phyloP scores from a whole-genome alignment of 2,113 vertebrate genomes.

The Danionella cerebrum region DNA sequence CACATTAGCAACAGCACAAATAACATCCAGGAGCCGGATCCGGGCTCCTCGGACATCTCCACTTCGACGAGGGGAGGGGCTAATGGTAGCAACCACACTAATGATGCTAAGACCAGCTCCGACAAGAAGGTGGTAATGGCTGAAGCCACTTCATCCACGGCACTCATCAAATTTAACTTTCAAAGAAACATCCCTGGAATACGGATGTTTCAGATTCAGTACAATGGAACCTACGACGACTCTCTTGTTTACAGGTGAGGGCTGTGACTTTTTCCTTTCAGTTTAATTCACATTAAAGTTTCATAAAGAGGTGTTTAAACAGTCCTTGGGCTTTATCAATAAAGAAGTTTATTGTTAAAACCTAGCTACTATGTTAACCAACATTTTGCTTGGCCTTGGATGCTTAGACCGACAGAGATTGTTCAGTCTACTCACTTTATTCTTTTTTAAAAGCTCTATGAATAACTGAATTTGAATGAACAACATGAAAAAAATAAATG shows the following conservation, averaged over 20 bases:
- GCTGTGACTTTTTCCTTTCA: not conserved
- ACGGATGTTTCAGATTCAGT: constrained; percentile 99
- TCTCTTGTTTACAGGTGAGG: constrained; percentile 98
- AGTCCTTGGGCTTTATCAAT: no score
- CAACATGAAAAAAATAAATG: no score
- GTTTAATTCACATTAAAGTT: not conserved
- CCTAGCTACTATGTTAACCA: no score
- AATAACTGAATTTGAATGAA: no score
- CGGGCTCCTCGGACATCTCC: constrained; percentile 93
- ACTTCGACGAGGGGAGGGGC: constrained; percentile 89
- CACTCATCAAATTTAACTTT: constrained; percentile 95
- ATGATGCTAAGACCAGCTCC: constrained; percentile 79
- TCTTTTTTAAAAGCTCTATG: no score
- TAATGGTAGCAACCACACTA: constrained; percentile 82
- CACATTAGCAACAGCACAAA: constrained; percentile 96
- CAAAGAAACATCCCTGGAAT: constrained; percentile 98
- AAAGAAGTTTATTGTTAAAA: no score
- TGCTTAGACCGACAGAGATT: no score
- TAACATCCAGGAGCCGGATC: constrained; percentile 92
- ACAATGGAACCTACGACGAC: constrained; percentile 96
- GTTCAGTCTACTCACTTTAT: no score
- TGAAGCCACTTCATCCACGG: constrained; percentile 90
- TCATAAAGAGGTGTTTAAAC: no score
- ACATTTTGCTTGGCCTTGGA: no score
- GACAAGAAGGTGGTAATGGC: constrained; percentile 91